Percentiles rank a stretch among this genome's conserved stretches.
Evolutionary conservation across 2,888 invertebrate genomes (phyloP).

Genomic region (Hecatera dysodea): DNA sequence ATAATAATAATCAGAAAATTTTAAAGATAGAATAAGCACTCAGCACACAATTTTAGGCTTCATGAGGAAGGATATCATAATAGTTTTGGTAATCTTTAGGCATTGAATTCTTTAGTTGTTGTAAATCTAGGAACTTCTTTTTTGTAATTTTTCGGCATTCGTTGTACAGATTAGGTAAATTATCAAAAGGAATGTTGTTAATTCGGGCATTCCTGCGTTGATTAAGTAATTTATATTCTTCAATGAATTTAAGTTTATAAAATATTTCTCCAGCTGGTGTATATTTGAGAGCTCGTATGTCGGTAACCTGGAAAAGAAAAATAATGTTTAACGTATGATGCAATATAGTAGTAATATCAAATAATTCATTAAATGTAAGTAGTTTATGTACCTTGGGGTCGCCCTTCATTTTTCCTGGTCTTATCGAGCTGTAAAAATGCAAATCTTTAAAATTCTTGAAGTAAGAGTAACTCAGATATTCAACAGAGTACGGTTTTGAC

Average conservation of each 20-base stretch:
- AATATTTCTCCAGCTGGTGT: background rate
- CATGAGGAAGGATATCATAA: too few relatives aligned
- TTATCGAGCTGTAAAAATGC: background rate
- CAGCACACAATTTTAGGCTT: too few relatives aligned
- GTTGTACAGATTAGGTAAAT: constrained; percentile 5
- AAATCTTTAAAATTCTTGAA: constrained; percentile 7
- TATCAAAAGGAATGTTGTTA: constrained; percentile 1
- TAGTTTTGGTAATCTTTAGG: constrained; percentile 31
- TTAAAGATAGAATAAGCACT: too few relatives aligned
- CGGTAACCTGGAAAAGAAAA: background rate
- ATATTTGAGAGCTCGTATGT: constrained; percentile 4
- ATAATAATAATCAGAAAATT: too few relatives aligned
- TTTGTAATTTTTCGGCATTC: constrained; percentile 7
- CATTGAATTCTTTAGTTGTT: constrained; percentile 29
- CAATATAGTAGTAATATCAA: background rate
- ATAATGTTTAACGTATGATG: background rate
- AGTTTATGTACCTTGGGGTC: constrained; percentile 6
- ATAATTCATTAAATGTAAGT: background rate
- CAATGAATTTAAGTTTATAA: constrained; percentile 1
- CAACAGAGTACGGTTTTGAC: background rate
- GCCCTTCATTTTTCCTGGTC: constrained; percentile 3
- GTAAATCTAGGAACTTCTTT: constrained; percentile 20
- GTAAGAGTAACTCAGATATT: background rate
- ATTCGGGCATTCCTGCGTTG: constrained; percentile 1
- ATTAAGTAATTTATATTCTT: constrained; percentile 3